These are phyloP conservation scores for Cheilinus undulatus DNA, from an alignment of 2,113 vertebrate genomes.

Conservation along the genomic window DNA sequence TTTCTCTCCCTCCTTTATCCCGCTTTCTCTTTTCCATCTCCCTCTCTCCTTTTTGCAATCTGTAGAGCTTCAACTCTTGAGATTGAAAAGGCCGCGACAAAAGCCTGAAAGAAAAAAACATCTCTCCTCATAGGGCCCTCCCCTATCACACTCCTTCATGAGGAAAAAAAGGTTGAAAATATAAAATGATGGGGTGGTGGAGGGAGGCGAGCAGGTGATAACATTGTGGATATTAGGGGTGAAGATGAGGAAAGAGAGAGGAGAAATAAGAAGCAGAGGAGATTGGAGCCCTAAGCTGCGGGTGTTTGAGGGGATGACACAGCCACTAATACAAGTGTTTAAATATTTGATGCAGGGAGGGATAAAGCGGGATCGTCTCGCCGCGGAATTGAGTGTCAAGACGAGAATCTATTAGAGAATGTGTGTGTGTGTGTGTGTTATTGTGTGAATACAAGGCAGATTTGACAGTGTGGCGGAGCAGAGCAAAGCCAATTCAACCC, in stretches of 20 bases:
- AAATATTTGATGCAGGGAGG: constrained; percentile 99
- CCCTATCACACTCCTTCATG: constrained; percentile 47
- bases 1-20: constrained; percentile 70
- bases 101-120: constrained; percentile 64
- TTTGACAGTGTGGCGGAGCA: constrained; percentile 72
- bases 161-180: constrained; percentile 80
- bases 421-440: constrained; percentile 81
- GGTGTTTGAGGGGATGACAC: constrained; percentile 93
- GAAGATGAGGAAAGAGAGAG: constrained; percentile 67
- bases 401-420: constrained; percentile 99
- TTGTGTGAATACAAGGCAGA: constrained; percentile 56
- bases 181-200: constrained; percentile 88
- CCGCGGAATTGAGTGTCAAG: constrained; percentile 99
- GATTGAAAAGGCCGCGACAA: constrained; percentile 90
- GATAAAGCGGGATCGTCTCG: constrained; percentile 99
- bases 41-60: constrained; percentile 78
- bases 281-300: constrained; percentile 89
- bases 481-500: constrained; percentile 84
- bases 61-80: constrained; percentile 87
- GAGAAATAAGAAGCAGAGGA: constrained; percentile 66
- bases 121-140: constrained; percentile 32
- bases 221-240: constrained; percentile 93
- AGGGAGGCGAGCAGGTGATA: constrained; percentile 94
- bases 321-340: constrained; percentile 99
- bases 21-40: constrained; percentile 72